Percentiles rank a stretch among this genome's conserved stretches.
phyloP scores from a whole-genome alignment of 2,797 vertebrate species.

The Malacoraja senta region DNA sequence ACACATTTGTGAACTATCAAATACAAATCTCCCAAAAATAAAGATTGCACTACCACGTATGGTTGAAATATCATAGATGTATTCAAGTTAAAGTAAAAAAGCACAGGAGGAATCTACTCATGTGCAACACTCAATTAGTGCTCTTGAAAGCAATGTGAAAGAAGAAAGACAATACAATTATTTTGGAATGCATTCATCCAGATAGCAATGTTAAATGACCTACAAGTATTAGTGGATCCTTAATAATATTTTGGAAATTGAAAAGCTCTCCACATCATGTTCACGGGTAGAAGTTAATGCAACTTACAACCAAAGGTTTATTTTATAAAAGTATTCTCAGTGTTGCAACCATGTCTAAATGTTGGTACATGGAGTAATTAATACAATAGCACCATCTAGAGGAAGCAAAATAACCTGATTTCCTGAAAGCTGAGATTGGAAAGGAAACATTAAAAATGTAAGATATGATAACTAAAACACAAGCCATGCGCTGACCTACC shows the following conservation, averaged over 20 bases:
- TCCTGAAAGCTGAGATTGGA: neutral
- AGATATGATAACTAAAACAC: neutral
- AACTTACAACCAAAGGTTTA: neutral
- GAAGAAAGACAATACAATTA: neutral
- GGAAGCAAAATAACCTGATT: neutral
- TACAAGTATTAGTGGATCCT: neutral
- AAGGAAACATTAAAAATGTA: neutral
- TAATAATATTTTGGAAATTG: neutral
- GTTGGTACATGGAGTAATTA: neutral
- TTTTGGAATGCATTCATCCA: neutral
- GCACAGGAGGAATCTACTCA: neutral
- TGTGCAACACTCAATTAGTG: too few species aligned
- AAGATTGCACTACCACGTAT: neutral
- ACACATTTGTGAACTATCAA: neutral
- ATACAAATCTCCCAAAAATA: neutral
- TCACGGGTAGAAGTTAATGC: neutral
- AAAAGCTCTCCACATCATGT: neutral
- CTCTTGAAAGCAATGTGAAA: neutral
- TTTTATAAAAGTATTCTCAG: neutral
- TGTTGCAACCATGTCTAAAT: neutral
- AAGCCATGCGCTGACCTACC: neutral
- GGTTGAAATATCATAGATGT: neutral
- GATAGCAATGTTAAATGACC: constrained; percentile 12
- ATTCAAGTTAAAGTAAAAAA: neutral
- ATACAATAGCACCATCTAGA: constrained; percentile 34